Evolutionary conservation across 64 coral and sea anemone genomes (phyloP).

Genomic region (Cladopsammia gracilis): DNA sequence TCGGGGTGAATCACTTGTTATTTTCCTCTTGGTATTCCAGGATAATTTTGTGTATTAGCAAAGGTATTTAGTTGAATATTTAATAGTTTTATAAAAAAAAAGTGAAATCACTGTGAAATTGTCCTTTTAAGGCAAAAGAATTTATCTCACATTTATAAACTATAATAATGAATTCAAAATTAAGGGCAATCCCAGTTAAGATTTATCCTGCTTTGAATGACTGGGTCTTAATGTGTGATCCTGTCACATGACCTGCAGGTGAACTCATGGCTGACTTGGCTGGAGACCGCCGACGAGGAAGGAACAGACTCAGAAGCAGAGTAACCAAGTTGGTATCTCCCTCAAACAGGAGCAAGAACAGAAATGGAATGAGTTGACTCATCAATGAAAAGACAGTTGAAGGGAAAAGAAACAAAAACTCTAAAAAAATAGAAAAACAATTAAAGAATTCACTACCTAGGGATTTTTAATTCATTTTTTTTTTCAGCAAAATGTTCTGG

Average conservation of each 20-base stretch:
- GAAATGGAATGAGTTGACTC: not conserved
- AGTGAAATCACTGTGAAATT: too few relatives aligned
- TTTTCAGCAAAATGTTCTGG: not conserved
- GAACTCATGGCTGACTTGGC: slow-evolving; percentile 98
- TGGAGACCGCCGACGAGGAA: slow-evolving; percentile 98
- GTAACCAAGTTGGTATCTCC: slow-evolving; percentile 2
- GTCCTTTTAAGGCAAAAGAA: too few relatives aligned
- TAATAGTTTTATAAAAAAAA: too few relatives aligned
- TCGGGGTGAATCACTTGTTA: too few relatives aligned
- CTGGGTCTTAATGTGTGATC: too few relatives aligned
- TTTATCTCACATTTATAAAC: too few relatives aligned
- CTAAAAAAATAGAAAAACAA: not conserved
- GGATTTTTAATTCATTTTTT: not conserved
- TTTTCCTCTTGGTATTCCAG: too few relatives aligned
- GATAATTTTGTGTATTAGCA: too few relatives aligned
- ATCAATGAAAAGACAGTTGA: not conserved
- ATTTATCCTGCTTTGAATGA: not conserved
- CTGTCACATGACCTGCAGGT: slow-evolving; percentile 69
- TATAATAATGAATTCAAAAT: too few relatives aligned
- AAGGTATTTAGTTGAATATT: too few relatives aligned
- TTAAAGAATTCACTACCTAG: not conserved
- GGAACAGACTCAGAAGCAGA: slow-evolving; percentile 99
- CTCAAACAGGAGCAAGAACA: too few relatives aligned
- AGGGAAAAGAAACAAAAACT: not conserved
- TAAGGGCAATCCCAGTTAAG: too few relatives aligned